Base-by-base conservation (phyloP, 2,797 vertebrate species). In the Tokudaia tokunoshimensis region DNA sequence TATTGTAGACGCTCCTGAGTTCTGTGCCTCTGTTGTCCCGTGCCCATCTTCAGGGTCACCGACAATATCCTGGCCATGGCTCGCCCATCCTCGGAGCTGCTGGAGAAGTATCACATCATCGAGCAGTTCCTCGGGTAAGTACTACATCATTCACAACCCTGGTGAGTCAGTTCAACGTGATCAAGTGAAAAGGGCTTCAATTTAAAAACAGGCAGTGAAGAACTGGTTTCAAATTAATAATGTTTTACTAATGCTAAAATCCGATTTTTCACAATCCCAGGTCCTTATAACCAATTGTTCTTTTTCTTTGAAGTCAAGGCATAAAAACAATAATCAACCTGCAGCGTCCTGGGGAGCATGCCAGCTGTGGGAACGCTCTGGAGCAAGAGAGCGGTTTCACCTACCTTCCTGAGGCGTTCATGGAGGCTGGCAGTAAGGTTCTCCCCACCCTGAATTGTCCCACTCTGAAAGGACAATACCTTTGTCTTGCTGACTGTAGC, bases 321-420 rank as follows among this genome's bases (percentile, higher is more conserved):
- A 99, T 99, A 98, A 99, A 99, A 99, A 99, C 99, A 0, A 85
- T 99, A 95, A 99, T 99, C 98, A 99, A 99, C 98, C 99, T 99
- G 89, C 99, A 99, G 98, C 99, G 99, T 81, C 99, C 99, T 7
- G 99, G 99, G 88, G 99, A 99, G 98, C 99, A 99, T 0, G 99
- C 99, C 31, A 99, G 99, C 99, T 99, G 99, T 94, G 99, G 99
- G 94, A 99, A 99, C 97, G 98, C 99, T 0, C 98, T 99, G 98
- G 99, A 99, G 97, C 99, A 99, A 92, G 99, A 99, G 95, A 99
- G 99, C 0, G 99, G 99, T 70, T 99, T 99, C 98, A 99, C 99
- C 0, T 99, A 99, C 98, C 99, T 99, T 96, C 99, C 99, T 7
- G 99, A 99, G 98, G 98, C 98, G 55, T 99, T 99, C 98, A 99